These are phyloP conservation scores for Drosophila bifasciata DNA, from an alignment of 1,140 invertebrate genomes.

Conservation along the genomic window DNA sequence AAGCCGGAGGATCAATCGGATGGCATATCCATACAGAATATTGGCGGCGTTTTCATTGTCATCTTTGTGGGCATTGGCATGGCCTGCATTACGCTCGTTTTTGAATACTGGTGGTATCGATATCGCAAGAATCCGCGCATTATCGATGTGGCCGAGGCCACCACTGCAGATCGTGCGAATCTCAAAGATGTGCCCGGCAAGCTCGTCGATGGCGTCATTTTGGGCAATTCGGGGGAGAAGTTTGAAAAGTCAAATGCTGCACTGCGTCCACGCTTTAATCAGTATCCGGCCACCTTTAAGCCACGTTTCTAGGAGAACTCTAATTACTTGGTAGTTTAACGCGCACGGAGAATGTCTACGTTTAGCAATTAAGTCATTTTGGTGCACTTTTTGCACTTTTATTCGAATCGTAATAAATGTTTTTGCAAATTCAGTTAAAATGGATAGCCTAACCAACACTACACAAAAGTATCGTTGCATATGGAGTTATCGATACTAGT, in stretches of 20 bases:
- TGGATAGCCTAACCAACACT: background rate
- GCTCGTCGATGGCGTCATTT: constrained; percentile 66
- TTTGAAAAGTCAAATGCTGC: constrained; percentile 78
- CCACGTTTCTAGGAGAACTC: constrained; percentile 66
- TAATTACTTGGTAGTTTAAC: constrained; percentile 8
- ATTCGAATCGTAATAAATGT: constrained; percentile 51
- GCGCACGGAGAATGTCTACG: constrained; percentile 60
- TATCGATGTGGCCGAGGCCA: constrained; percentile 84
- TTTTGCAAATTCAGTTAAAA: constrained; percentile 7
- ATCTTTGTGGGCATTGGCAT: constrained; percentile 97
- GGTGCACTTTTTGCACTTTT: constrained; percentile 52
- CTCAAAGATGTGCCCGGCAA: constrained; percentile 58
- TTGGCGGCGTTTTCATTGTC: constrained; percentile 98
- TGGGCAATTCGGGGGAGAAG: constrained; percentile 74
- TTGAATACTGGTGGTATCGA: constrained; percentile 98
- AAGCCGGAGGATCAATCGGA: constrained; percentile 96
- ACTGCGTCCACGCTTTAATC: constrained; percentile 77
- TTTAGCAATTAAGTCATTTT: constrained; percentile 42
- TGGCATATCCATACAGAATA: constrained; percentile 98
- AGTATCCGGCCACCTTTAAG: constrained; percentile 81
- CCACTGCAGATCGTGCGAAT: constrained; percentile 25
- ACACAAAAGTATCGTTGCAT: too few relatives aligned
- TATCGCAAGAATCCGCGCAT: constrained; percentile 87
- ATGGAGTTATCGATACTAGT: too few relatives aligned
- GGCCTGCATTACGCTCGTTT: constrained; percentile 94